Percentiles rank a stretch among this genome's conserved stretches.
These are phyloP conservation scores for Glossosoma conforme DNA, from an alignment of 1,140 invertebrate genomes.

Conservation along the genomic window DNA sequence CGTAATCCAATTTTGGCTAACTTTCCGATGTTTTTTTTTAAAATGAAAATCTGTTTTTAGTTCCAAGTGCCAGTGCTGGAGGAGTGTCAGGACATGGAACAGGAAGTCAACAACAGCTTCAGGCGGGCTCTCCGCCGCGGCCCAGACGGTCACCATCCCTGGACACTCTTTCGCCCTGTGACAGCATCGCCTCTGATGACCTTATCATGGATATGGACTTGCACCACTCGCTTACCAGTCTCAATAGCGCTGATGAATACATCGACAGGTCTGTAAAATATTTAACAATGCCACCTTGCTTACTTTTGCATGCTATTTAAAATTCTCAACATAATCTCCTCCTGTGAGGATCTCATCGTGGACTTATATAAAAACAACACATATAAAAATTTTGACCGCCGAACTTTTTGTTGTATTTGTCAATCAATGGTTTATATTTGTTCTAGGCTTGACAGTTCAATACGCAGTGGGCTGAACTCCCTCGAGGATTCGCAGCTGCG, in stretches of 20 bases:
- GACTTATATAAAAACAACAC: too few species aligned
- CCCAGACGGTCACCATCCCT: conserved; percentile 59
- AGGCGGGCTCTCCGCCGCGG: conserved; percentile 31
- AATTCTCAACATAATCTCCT: too few species aligned
- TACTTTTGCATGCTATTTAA: too few species aligned
- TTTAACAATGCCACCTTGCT: not conserved
- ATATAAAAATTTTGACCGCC: too few species aligned
- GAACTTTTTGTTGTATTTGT: too few species aligned
- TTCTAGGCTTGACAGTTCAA: conserved; percentile 44
- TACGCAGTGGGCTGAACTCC: conserved; percentile 47
- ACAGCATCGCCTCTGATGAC: conserved; percentile 75
- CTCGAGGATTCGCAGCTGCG: conserved; percentile 46
- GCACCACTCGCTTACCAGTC: conserved; percentile 51
- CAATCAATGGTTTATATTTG: not conserved
- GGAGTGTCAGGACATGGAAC: too few species aligned
- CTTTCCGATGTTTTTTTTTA: too few species aligned
- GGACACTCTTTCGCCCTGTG: conserved; percentile 71
- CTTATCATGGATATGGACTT: conserved; percentile 78
- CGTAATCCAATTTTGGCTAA: too few species aligned
- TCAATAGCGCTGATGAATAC: conserved; percentile 66
- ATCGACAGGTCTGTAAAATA: conserved; percentile 55
- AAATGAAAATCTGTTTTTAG: too few species aligned
- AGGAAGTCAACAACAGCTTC: too few species aligned
- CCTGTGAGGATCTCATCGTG: too few species aligned
- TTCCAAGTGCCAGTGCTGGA: too few species aligned